These are phyloP conservation scores for Pachypsylla venusta DNA, from an alignment of 1,140 invertebrate species.

Conservation along the genomic window DNA sequence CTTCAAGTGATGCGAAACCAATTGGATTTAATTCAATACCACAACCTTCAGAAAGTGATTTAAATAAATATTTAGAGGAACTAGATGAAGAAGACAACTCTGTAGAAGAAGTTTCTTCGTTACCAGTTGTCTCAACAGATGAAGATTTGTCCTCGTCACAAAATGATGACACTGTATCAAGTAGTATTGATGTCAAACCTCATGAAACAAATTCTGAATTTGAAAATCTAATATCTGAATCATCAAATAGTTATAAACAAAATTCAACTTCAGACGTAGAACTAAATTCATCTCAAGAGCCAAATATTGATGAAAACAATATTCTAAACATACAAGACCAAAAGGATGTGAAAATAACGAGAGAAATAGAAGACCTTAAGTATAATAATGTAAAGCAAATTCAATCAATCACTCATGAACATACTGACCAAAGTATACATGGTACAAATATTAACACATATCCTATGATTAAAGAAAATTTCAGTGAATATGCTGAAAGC, in stretches of 20 bases:
- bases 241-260: slow-evolving; percentile 21
- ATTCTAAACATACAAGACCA: too few relatives aligned
- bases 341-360: too few relatives aligned
- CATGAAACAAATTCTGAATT: not conserved
- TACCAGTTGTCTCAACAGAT: not conserved
- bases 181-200: not conserved
- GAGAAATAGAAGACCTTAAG: too few relatives aligned
- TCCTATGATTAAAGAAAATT: too few relatives aligned
- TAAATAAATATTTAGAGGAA: slow-evolving; percentile 40
- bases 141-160: not conserved
- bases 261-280: too few relatives aligned
- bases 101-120: not conserved
- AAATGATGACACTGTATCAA: not conserved
- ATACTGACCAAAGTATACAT: too few relatives aligned
- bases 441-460: too few relatives aligned
- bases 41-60: slow-evolving; percentile 38
- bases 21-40: slow-evolving; percentile 31
- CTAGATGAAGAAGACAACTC: slow-evolving; percentile 28
- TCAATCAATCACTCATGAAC: too few relatives aligned
- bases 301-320: too few relatives aligned
- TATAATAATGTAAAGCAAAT: too few relatives aligned
- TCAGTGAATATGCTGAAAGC: too few relatives aligned
- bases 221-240: slow-evolving; percentile 23
- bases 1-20: slow-evolving; percentile 13
- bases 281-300: too few relatives aligned